These are phyloP conservation scores for Andricus curvator DNA, from an alignment of 2,888 invertebrate genomes.

Conservation along the genomic window DNA sequence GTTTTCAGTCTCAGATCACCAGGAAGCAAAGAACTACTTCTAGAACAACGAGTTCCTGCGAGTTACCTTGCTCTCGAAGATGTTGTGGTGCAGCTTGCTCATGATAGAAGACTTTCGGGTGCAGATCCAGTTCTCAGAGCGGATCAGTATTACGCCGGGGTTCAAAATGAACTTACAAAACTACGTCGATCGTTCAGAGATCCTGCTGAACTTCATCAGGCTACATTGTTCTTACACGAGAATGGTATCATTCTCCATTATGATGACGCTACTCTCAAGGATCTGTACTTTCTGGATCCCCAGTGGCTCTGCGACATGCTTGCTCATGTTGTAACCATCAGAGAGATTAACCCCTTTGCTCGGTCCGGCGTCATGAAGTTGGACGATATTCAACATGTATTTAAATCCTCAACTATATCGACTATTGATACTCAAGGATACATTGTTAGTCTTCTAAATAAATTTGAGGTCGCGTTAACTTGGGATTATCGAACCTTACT, in stretches of 20 bases:
- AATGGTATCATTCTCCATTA: conserved; percentile 97
- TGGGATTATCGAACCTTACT: conserved; percentile 95
- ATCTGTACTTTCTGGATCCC: conserved; percentile 97
- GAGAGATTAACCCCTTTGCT: conserved; percentile 98
- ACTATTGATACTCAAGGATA: conserved; percentile 87
- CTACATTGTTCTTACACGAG: conserved; percentile 97
- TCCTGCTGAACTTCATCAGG: conserved; percentile 94
- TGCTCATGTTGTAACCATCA: conserved; percentile 96
- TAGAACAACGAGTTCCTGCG: conserved; percentile 97
- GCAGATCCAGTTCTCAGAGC: conserved; percentile 91
- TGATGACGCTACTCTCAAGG: conserved; percentile 95
- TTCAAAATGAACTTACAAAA: conserved; percentile 81
- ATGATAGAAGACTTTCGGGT: conserved; percentile 85
- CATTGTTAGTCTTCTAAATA: conserved; percentile 94
- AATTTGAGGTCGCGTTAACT: conserved; percentile 97
- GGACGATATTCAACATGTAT: conserved; percentile 94
- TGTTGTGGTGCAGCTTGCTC: conserved; percentile 90
- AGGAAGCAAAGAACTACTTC: conserved; percentile 92
- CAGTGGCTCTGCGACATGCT: conserved; percentile 99
- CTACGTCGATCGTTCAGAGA: conserved; percentile 89
- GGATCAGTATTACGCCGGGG: conserved; percentile 84
- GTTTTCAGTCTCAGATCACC: conserved; percentile 95
- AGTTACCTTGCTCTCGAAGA: conserved; percentile 97
- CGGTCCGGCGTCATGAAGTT: conserved; percentile 95
- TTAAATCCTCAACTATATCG: conserved; percentile 91